Conservation (phyloP, 2,888 invertebrate species). For the Orthonychiurus folsomi region DNA sequence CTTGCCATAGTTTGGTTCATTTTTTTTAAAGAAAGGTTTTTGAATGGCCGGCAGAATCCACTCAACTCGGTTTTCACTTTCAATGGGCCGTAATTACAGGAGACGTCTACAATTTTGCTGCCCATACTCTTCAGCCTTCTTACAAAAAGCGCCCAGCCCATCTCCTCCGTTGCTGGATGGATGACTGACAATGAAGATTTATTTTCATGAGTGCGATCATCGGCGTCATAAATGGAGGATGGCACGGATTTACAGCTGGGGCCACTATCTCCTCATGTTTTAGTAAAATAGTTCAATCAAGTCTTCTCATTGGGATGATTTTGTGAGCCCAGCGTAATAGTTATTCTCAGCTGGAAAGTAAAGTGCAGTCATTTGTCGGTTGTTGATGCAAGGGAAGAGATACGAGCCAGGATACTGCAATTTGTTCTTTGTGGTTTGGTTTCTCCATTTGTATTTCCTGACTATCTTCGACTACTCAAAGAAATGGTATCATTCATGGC, state of each 20-base stretch:
- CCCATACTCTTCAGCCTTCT: neutral
- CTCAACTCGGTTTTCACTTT: neutral
- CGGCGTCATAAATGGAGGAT: no score
- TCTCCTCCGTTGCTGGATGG: no score
- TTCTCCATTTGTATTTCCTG: neutral
- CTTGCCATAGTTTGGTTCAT: no score
- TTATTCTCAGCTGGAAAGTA: no score
- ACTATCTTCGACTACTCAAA: neutral
- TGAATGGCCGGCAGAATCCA: neutral
- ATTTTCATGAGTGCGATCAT: conserved; percentile 1
- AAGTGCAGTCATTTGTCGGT: neutral
- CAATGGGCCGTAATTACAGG: neutral
- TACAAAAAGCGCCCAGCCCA: neutral
- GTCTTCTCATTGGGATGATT: neutral
- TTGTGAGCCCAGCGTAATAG: neutral
- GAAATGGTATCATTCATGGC: neutral
- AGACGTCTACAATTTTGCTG: neutral
- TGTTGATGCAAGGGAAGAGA: neutral
- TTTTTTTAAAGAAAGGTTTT: no score
- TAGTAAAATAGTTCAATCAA: neutral
- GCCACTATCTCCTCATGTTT: neutral
- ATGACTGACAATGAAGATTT: neutral
- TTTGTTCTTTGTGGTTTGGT: neutral
- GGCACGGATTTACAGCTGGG: neutral
- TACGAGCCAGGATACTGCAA: no score